These are phyloP conservation scores for Eleutherodactylus coqui DNA, from an alignment of 2,797 vertebrate species.

Conservation along the genomic window DNA sequence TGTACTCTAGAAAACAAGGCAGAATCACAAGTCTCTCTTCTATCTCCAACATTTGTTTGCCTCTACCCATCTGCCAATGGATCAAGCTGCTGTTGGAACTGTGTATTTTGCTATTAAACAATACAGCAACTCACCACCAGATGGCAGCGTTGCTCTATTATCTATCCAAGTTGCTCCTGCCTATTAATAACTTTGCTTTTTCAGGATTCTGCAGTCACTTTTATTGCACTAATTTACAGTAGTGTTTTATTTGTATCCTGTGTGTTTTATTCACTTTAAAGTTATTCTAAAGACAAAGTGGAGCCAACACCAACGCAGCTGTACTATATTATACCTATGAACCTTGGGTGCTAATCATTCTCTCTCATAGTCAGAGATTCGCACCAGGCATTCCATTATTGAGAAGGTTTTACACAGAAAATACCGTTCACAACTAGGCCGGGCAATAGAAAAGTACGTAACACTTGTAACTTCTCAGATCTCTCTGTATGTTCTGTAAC, in stretches of 20 bases:
- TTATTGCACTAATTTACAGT: neutral
- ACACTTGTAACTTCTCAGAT: too few relatives aligned
- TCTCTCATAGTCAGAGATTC: neutral
- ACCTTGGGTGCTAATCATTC: neutral
- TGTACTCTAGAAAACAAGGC: too few relatives aligned
- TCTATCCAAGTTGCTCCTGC: neutral
- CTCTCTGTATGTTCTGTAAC: too few relatives aligned
- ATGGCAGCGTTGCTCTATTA: neutral
- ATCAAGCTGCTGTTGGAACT: neutral
- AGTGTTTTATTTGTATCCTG: neutral
- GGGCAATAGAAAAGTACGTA: too few relatives aligned
- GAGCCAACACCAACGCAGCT: neutral
- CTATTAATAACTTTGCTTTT: too few relatives aligned
- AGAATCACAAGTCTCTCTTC: too few relatives aligned
- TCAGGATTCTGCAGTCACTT: too few relatives aligned
- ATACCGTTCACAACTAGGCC: neutral
- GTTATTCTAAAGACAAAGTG: neutral
- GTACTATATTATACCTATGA: neutral
- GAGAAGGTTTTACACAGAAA: neutral
- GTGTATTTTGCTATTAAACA: neutral
- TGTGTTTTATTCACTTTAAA: neutral
- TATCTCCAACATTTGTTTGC: neutral
- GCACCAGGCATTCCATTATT: neutral
- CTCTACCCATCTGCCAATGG: neutral
- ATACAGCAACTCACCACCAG: neutral